Evolutionary conservation across 2,888 invertebrate species (phyloP).

Genomic region (Drosophila rellima): DNA sequence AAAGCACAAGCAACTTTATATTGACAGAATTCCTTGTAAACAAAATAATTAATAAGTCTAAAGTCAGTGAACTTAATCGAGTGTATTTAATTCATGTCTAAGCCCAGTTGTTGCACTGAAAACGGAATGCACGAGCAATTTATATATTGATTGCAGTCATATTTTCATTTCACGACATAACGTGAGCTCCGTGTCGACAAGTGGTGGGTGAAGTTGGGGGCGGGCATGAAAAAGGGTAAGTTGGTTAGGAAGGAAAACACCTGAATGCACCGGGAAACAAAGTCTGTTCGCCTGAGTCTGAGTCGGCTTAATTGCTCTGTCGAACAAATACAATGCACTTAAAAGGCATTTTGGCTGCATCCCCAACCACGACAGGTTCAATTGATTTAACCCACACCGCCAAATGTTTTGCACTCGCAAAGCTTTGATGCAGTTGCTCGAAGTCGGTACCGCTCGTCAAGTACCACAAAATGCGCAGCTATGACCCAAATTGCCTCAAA

Average conservation of each 20-base stretch:
- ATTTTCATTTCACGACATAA: conserved; percentile 6
- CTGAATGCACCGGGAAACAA: conserved; percentile 36
- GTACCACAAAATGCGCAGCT: conserved; percentile 33
- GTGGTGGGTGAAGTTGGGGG: not conserved
- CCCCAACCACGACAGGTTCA: conserved; percentile 33
- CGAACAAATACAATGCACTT: conserved; percentile 34
- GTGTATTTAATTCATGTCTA: not conserved
- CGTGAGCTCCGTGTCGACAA: conserved; percentile 6
- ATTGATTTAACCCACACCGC: conserved; percentile 55
- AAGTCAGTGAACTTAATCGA: not conserved
- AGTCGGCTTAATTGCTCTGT: conserved; percentile 26
- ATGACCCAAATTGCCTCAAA: conserved; percentile 24
- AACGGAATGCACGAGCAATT: not conserved
- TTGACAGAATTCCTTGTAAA: not conserved
- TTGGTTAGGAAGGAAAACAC: conserved; percentile 28
- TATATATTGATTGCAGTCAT: conserved; percentile 34
- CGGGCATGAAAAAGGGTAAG: not conserved
- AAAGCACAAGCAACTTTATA: too few relatives aligned
- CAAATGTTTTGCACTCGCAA: conserved; percentile 59
- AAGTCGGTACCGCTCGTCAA: conserved; percentile 6
- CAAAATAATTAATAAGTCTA: not conserved
- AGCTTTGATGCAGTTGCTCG: conserved; percentile 44
- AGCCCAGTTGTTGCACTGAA: not conserved
- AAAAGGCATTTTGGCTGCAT: conserved; percentile 23
- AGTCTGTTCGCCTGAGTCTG: conserved; percentile 1